Evolutionary conservation across 30 jellyfish, hydroid and myxozoan genomes (phyloP), one percentile per base, ranked within the genome.

Genomic region (Mastigias papua): DNA sequence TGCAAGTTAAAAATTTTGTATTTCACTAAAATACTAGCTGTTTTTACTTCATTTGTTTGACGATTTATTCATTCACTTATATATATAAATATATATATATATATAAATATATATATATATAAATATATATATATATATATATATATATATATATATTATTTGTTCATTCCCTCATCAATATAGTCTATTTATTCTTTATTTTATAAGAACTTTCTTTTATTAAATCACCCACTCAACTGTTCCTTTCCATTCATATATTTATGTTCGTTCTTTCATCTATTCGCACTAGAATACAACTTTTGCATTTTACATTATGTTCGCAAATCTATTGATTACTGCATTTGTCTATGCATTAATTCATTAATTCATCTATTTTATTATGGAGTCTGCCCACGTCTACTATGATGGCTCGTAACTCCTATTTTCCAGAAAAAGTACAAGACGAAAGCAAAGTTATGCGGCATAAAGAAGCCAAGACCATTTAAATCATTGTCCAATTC

Each of bases 401-500:
- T n/a, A n/a, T n/a, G n/a, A n/a, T n/a, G n/a, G n/a, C n/a, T n/a
- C n/a, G 16, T 46, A 46, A 46, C 8, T 54, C 27, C 25, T 63
- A 5, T 26, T 20, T 63, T 63, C 46, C 65, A 85, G 94, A 85
- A 57, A 63, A 85, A 85, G n/a, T 85, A 46, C 94, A 85, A 85
- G 42, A 85, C 82, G 16, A 85, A 85, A 69, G 80, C 51, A 30
- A 64, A 65, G 26, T 67, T 85, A n/a, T 85, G 94, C 65, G 94
- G 94, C 30, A 85, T 27, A 27, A 85, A 85, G 78, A 46, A 17
- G 48, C 94, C 94, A 1, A 37, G 88, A 42, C 88, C 88, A 27
- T 85, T 72, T 77, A 58, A 85, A 85, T 72, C 94, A 1, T 23
- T 85, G 9, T 85, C 94, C 27, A 85, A 85, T n/a, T 69, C 69